These are phyloP conservation scores for Drosophila antonietae DNA, from an alignment of 2,888 invertebrate species.

Conservation along the genomic window DNA sequence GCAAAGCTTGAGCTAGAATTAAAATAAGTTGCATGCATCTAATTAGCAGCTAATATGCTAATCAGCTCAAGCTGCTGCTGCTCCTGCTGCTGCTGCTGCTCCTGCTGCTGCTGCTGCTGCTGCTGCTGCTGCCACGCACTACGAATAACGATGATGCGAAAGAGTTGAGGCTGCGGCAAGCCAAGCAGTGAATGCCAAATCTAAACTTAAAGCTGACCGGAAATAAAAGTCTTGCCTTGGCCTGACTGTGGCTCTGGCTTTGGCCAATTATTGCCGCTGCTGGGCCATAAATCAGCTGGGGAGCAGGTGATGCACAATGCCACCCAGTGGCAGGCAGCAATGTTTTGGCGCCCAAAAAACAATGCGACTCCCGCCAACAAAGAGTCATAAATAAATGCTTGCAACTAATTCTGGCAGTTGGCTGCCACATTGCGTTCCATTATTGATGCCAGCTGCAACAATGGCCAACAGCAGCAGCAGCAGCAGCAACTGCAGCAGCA, in stretches of 20 bases:
- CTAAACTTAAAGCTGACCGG: conserved; percentile 25
- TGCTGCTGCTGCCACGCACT: background rate
- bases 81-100: background rate
- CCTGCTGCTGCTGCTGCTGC: background rate
- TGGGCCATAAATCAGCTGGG: conserved; percentile 65
- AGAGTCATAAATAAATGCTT: conserved; percentile 79
- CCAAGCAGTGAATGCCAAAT: background rate
- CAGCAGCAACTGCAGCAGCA: background rate
- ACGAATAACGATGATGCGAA: background rate
- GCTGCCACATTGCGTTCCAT: conserved; percentile 73
- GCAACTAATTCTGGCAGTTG: conserved; percentile 78
- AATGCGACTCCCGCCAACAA: conserved; percentile 54
- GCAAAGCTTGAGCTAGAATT: conserved; percentile 63
- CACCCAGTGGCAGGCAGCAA: conserved; percentile 19
- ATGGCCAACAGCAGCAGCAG: conserved; percentile 40
- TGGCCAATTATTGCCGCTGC: conserved; percentile 67
- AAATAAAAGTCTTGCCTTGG: conserved; percentile 16
- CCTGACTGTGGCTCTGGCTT: background rate
- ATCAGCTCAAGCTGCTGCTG: conserved; percentile 52
- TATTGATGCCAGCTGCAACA: conserved; percentile 71
- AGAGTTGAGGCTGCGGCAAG: background rate
- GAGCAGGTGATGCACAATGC: conserved; percentile 50
- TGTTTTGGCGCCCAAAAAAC: conserved; percentile 33
- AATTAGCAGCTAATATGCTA: conserved; percentile 81
- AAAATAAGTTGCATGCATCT: conserved; percentile 79